A percentile compares a stretch with the other conserved stretches of the same genome.
These are phyloP conservation scores for Amblyopsis hoosieri DNA, from an alignment of 2,797 vertebrate species.

Conservation along the genomic window DNA sequence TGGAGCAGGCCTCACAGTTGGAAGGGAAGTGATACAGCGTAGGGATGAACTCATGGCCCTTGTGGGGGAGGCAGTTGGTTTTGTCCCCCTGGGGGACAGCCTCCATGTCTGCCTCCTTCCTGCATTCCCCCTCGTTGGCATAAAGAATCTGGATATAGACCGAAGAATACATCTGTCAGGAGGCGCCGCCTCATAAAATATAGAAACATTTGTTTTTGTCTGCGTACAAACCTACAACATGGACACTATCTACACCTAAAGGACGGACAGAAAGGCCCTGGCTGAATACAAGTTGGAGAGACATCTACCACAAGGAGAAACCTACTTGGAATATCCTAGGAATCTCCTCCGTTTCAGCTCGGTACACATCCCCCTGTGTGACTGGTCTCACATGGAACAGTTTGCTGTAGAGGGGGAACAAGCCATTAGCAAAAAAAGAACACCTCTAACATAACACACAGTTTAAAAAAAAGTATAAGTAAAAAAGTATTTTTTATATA, in stretches of 20 bases:
- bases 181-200: not conserved
- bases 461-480: not conserved
- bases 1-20: conserved; percentile 98
- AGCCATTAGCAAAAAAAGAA: conserved; percentile 2
- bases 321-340: conserved; percentile 98
- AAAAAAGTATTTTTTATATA: not conserved
- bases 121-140: conserved; percentile 97
- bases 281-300: conserved; percentile 7
- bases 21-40: conserved; percentile 98
- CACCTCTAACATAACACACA: too few species aligned
- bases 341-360: conserved; percentile 97
- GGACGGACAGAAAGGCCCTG: not conserved
- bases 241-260: too few species aligned
- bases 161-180: not conserved
- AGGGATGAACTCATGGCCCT: conserved; percentile 99
- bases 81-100: conserved; percentile 89
- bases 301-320: conserved; percentile 3
- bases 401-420: conserved; percentile 80
- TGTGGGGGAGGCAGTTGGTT: conserved; percentile 94
- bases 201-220: not conserved
- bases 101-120: conserved; percentile 93
- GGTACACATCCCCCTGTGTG: conserved; percentile 98
- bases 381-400: conserved; percentile 98
- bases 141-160: conserved; percentile 86
- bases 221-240: too few species aligned